Conservation (phyloP, 2,888 invertebrate genomes). For the Amiota mariae region DNA sequence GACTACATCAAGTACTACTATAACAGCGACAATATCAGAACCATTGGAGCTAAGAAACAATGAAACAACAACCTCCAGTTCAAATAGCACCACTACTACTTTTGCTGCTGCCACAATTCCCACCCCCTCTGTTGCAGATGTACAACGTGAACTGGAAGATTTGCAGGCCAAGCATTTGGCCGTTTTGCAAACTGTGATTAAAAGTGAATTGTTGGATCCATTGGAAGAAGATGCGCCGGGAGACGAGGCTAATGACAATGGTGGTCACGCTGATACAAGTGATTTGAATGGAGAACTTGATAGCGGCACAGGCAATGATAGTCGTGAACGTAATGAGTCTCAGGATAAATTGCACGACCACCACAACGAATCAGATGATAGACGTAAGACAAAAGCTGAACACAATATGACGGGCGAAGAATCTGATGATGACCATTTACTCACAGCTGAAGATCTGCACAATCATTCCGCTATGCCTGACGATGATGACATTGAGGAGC, state of each 20-base stretch:
- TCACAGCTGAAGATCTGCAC: slow-evolving; percentile 4
- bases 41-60: not conserved
- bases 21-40: slow-evolving; percentile 1
- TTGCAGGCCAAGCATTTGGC: slow-evolving; percentile 36
- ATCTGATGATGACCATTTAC: slow-evolving; percentile 5
- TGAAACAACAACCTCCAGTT: slow-evolving; percentile 12
- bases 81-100: slow-evolving; percentile 4
- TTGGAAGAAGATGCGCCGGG: slow-evolving; percentile 64
- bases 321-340: slow-evolving; percentile 44
- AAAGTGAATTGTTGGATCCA: slow-evolving; percentile 73
- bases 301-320: slow-evolving; percentile 50
- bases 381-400: not conserved
- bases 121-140: not conserved
- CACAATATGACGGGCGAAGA: not conserved
- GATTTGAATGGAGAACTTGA: slow-evolving; percentile 19
- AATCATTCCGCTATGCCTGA: not conserved
- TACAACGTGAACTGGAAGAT: slow-evolving; percentile 25
- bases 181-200: slow-evolving; percentile 68
- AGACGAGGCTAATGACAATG: slow-evolving; percentile 26
- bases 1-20: not conserved
- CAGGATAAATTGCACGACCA: slow-evolving; percentile 21
- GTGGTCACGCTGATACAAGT: not conserved
- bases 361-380: slow-evolving; percentile 35
- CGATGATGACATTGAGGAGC: slow-evolving; percentile 66
- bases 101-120: not conserved